These are phyloP conservation scores for Eretmochelys imbricata DNA, from an alignment of 2,113 vertebrate genomes.

Conservation along the genomic window DNA sequence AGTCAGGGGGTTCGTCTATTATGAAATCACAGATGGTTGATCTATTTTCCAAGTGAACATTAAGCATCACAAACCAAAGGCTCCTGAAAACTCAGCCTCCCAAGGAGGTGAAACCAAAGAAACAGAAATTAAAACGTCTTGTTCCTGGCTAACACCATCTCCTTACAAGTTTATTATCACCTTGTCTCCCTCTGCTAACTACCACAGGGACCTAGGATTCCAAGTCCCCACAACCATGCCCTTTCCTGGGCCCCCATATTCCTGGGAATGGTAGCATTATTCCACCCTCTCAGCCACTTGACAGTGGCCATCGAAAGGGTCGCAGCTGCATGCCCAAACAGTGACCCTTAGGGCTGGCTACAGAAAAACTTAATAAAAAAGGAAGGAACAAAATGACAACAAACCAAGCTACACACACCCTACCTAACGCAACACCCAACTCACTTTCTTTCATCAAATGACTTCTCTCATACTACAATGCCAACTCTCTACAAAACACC, in stretches of 20 bases:
- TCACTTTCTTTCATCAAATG: background rate
- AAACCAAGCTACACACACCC: background rate
- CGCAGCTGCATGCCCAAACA: background rate
- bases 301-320: background rate
- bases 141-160: background rate
- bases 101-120: background rate
- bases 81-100: background rate
- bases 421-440: background rate
- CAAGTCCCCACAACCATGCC: background rate
- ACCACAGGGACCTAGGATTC: background rate
- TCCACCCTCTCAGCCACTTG: background rate
- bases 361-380: background rate
- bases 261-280: background rate
- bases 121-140: background rate
- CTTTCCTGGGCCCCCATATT: background rate
- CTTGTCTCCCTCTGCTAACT: background rate
- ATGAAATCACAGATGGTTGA: background rate
- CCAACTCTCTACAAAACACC: background rate
- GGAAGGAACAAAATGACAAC: background rate
- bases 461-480: background rate
- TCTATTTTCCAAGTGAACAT: background rate
- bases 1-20: background rate
- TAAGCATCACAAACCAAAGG: background rate
- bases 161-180: too few relatives aligned
- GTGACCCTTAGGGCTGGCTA: background rate